Evolutionary conservation across 2,888 invertebrate species (phyloP).

Genomic region (Caenorhabditis plicata): DNA sequence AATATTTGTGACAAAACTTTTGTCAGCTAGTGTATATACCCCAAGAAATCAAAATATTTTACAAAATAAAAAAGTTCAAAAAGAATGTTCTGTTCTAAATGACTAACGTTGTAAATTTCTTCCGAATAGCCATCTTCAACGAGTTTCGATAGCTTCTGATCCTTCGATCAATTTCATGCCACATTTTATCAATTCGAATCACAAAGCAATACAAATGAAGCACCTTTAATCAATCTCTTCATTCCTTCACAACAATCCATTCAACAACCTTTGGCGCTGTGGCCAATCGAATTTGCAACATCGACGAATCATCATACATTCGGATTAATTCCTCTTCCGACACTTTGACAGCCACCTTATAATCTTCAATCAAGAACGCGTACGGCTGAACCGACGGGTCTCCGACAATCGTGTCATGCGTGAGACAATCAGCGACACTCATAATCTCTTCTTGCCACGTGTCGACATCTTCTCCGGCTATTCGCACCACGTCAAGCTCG

Average conservation of each 20-base stretch:
- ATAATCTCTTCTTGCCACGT: slow-evolving; percentile 28
- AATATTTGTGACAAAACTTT: too few species aligned
- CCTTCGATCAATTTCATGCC: slow-evolving; percentile 25
- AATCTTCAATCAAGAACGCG: slow-evolving; percentile 26
- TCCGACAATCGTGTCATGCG: slow-evolving; percentile 17
- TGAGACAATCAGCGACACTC: slow-evolving; percentile 13
- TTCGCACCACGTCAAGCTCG: slow-evolving; percentile 23
- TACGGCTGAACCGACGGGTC: slow-evolving; percentile 15
- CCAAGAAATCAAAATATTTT: too few species aligned
- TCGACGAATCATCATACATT: slow-evolving; percentile 29
- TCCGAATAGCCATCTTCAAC: slow-evolving; percentile 24
- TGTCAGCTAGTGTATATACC: too few species aligned
- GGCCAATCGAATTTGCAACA: slow-evolving; percentile 18
- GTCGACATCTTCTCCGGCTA: slow-evolving; percentile 25
- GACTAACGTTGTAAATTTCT: slow-evolving; percentile 27
- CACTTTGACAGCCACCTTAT: slow-evolving; percentile 20
- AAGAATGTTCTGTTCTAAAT: too few species aligned
- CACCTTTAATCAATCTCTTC: not conserved
- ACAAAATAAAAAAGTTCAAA: too few species aligned
- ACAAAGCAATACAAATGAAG: slow-evolving; percentile 22
- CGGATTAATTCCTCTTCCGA: slow-evolving; percentile 21
- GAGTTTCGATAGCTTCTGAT: slow-evolving; percentile 20
- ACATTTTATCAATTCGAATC: slow-evolving; percentile 14
- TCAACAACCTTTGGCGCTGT: slow-evolving; percentile 6
- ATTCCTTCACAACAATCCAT: not conserved